Evolutionary conservation across 2,888 invertebrate species (phyloP).

Genomic region (Yponomeuta evonymella): DNA sequence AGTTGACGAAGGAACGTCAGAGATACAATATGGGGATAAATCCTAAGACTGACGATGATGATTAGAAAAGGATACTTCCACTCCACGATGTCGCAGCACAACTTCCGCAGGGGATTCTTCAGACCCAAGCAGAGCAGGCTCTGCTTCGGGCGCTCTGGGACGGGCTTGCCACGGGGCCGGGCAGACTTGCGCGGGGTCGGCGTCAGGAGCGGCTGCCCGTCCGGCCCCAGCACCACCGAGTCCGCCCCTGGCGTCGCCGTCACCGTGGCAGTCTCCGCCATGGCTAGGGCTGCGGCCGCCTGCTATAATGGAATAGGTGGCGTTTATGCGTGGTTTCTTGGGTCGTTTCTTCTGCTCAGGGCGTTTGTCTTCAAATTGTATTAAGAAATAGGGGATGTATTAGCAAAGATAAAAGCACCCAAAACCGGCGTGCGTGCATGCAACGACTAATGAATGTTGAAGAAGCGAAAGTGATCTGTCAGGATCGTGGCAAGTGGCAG

Average conservation of each 20-base stretch:
- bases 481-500: too few species aligned
- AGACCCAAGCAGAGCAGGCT: constrained; percentile 94
- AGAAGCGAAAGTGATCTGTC: too few species aligned
- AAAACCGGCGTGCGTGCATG: too few species aligned
- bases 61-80: constrained; percentile 97
- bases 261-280: constrained; percentile 52
- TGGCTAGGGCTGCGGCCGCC: constrained; percentile 30
- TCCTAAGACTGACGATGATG: too few species aligned
- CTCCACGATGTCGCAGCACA: constrained; percentile 97
- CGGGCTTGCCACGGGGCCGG: constrained; percentile 86
- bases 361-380: too few species aligned
- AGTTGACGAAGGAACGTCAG: too few species aligned
- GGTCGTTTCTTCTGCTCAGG: too few species aligned
- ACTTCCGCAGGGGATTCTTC: constrained; percentile 94
- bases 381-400: too few species aligned
- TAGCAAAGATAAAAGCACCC: too few species aligned
- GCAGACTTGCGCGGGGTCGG: constrained; percentile 74
- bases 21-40: too few species aligned
- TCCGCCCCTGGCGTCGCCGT: constrained; percentile 53
- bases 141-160: constrained; percentile 92
- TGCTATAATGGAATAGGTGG: neutral
- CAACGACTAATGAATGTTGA: too few species aligned
- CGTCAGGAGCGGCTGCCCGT: constrained; percentile 30
- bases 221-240: constrained; percentile 37
- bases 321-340: too few species aligned